Base-by-base conservation (phyloP, 2,797 vertebrate species). In the Parotocinclus haroldoi region DNA sequence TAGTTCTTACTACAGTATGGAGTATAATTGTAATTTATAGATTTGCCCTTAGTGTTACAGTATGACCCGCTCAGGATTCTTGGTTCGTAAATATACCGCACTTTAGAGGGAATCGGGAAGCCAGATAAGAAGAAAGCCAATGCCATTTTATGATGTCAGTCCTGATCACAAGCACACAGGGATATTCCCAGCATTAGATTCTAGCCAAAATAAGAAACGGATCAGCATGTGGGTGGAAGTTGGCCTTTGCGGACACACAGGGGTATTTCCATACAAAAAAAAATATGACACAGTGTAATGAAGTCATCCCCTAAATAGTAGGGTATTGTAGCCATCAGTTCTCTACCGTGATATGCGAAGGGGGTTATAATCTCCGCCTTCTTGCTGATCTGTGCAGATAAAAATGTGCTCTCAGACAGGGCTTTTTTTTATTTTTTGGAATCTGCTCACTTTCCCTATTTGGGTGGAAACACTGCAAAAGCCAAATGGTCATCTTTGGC, bases 401-500 rank as follows among this genome's bases (percentile, higher is more conserved):
- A 58, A 79, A 64, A 73, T 74, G 44, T 58, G 40, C 48, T 46
- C 45, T 57, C 40, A 61, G 63, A 67, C 65, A 44, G 50, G 27
- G 27, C 5, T 27, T 71, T 58, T 39, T 55, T 71, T 57, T 66
- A 5, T 27, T 64, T 67, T 55, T 71, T 46, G 54, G 48, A 54
- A 27, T 75, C 72, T 54, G 72, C 61, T 68, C 66, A 55, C 56
- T 44, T 70, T 72, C 64, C 48, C 64, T 69, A 66, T 76, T 76
- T 75, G 73, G 76, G 39, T 19, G 56, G 60, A 56, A 71, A 59
- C 44, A 42, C 64, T 63, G 57, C 62, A 12, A 50, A 76, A 71
- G 72, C 67, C 63, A 68, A 78, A 57, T 18, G 76, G 72, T 80
- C 79, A 71, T 75, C 68, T 56, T 70, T 61, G 72, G 74, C 69